Base-by-base conservation (phyloP, 2,888 invertebrate genomes). In the Cristatella mucedo region DNA sequence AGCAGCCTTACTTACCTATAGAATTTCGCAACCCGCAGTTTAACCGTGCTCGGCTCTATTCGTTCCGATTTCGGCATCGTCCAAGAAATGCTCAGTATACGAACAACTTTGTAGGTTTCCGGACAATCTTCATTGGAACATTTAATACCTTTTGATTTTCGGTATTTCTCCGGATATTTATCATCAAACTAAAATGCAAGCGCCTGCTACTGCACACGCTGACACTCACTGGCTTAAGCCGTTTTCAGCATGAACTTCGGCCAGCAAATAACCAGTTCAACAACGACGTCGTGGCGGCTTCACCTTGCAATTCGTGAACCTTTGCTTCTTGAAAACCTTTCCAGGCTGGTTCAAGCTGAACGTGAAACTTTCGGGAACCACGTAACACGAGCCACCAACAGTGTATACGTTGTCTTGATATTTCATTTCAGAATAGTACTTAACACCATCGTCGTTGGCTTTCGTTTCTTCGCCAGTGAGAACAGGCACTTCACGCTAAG, bases 161-260 rank as follows among this genome's bases (percentile, higher is more conserved):
- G 71, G 59, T 82, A 83, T 52, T 75, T 76, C 61, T 85, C 84
- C 1, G 83, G 77, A 56, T 80, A 83, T 19, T 21, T 36, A 61
- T 83, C 78, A 2, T 54, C 42, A 4, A 7, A 36, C 36, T 36
- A 9, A 5, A 9, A 5, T 15, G 32, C n/a, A 31, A 11, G n/a
- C n/a, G n/a, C n/a, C n/a, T n/a, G n/a, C n/a, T n/a, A n/a, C n/a
- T n/a, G n/a, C n/a, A n/a, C n/a, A n/a, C n/a, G n/a, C n/a, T n/a
- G n/a, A n/a, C n/a, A n/a, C n/a, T n/a, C n/a, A n/a, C n/a, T n/a
- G n/a, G n/a, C n/a, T n/a, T n/a, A n/a, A n/a, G n/a, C n/a, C n/a
- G n/a, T n/a, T n/a, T n/a, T n/a, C n/a, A n/a, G n/a, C n/a, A n/a
- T n/a, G n/a, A n/a, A n/a, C n/a, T n/a, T n/a, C n/a, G n/a, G n/a